These are phyloP conservation scores for Lophura nycthemera DNA, from an alignment of 2,113 vertebrate species.

Conservation along the genomic window DNA sequence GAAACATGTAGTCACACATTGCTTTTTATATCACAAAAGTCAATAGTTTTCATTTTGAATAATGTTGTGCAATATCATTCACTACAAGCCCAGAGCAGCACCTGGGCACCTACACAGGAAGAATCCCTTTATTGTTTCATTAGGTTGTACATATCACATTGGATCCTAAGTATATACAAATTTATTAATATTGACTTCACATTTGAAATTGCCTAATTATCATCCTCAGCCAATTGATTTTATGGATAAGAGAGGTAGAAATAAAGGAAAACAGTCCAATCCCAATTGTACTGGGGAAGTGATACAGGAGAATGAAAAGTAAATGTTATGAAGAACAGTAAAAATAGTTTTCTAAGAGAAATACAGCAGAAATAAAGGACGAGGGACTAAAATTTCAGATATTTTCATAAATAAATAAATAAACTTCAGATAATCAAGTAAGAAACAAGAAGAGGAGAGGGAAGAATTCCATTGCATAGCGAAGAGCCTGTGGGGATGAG, in stretches of 20 bases:
- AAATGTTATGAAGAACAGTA: background rate
- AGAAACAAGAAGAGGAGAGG: background rate
- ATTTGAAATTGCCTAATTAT: background rate
- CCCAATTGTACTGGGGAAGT: background rate
- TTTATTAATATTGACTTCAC: conserved; percentile 29
- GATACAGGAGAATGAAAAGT: background rate
- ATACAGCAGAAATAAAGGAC: background rate
- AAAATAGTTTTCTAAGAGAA: background rate
- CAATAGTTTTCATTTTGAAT: conserved; percentile 8
- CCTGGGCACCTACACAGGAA: conserved; percentile 13
- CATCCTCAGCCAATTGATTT: background rate
- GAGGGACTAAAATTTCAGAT: background rate
- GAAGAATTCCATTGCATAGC: background rate
- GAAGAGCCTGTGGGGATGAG: background rate
- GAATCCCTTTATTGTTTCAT: conserved; percentile 35
- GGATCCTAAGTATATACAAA: background rate
- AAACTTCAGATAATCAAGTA: background rate
- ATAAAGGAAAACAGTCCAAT: background rate
- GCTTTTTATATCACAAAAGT: background rate
- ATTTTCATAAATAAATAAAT: background rate
- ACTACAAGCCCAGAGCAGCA: conserved; percentile 33
- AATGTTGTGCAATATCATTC: background rate
- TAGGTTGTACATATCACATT: background rate
- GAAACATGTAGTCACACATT: background rate
- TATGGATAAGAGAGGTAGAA: background rate